These are phyloP conservation scores for Drosophila ogumai DNA, from an alignment of 1,140 invertebrate genomes.

Conservation along the genomic window DNA sequence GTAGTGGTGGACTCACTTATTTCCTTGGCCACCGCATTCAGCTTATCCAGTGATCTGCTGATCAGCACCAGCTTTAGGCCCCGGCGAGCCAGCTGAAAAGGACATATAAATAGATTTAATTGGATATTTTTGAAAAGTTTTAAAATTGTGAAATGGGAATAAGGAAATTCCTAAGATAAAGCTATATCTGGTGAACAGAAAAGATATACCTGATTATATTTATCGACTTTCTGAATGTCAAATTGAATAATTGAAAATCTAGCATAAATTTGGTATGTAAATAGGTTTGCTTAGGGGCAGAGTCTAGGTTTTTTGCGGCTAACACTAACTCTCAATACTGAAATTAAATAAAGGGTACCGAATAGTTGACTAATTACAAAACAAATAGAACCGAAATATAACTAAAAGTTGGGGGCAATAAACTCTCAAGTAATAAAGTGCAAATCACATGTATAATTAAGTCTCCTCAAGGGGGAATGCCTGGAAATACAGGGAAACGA, in stretches of 20 bases:
- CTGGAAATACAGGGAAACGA: too few relatives aligned
- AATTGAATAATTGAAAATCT: neutral
- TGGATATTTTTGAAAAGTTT: neutral
- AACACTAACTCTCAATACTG: too few relatives aligned
- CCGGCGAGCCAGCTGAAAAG: slow-evolving; percentile 89
- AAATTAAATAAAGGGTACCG: too few relatives aligned
- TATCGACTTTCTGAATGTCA: neutral
- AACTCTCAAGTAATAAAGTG: too few relatives aligned
- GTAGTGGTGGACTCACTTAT: slow-evolving; percentile 85
- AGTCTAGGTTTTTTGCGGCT: neutral
- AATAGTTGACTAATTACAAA: too few relatives aligned
- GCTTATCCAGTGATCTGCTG: slow-evolving; percentile 93
- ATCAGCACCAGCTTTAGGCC: slow-evolving; percentile 95
- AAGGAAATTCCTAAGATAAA: neutral
- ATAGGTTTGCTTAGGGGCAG: neutral
- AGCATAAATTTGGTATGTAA: neutral
- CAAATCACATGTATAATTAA: too few relatives aligned
- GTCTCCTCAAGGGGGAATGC: too few relatives aligned
- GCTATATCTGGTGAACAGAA: neutral
- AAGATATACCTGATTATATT: neutral
- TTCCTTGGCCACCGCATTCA: slow-evolving; percentile 92
- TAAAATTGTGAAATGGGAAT: neutral
- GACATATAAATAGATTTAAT: neutral
- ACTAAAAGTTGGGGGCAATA: too few relatives aligned
- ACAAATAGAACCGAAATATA: too few relatives aligned